Base-by-base conservation (phyloP, 2,888 invertebrate species). In the Cinara cedri region DNA sequence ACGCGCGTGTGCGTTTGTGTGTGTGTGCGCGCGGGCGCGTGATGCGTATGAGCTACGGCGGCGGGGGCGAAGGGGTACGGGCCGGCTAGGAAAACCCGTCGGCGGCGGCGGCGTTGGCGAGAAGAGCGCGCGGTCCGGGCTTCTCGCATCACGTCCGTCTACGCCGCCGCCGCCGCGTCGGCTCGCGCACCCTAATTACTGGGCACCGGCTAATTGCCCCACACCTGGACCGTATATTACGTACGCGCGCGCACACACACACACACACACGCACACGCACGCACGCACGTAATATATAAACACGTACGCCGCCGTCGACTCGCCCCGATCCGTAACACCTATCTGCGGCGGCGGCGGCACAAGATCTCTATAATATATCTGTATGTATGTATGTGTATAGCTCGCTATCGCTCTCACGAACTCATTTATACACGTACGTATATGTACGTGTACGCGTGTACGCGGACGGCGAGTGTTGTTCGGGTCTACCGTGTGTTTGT, bases 201-300 rank as follows among this genome's bases (percentile, higher is more conserved):
- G 76, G 76, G 76, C 76, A 76, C 68, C 76, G 68, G n/a, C 76
- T 76, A 76, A 76, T 76, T 68, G 76, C 68, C 76, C 76, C 76
- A 68, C 76, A 76, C 76, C 76, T 76, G 76, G 75, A 65, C 44
- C 54, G 74, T 21, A 21, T 21, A 21, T n/a, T n/a, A n/a, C n/a
- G n/a, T n/a, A n/a, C n/a, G n/a, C n/a, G n/a, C n/a, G n/a, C n/a
- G n/a, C n/a, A n/a, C n/a, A n/a, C n/a, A n/a, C n/a, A n/a, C n/a
- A n/a, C n/a, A n/a, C n/a, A n/a, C n/a, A n/a, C n/a, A n/a, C n/a
- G n/a, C n/a, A n/a, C n/a, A n/a, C n/a, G n/a, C n/a, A n/a, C n/a
- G n/a, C n/a, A 21, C 10, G 0, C 16, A 16, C 16, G 34, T 62
- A 11, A 4, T 34, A 19, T 46, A 46, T 62, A 42, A 34, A 34